Conservation (phyloP, 1,140 invertebrate genomes). For the Ylistrum balloti region DNA sequence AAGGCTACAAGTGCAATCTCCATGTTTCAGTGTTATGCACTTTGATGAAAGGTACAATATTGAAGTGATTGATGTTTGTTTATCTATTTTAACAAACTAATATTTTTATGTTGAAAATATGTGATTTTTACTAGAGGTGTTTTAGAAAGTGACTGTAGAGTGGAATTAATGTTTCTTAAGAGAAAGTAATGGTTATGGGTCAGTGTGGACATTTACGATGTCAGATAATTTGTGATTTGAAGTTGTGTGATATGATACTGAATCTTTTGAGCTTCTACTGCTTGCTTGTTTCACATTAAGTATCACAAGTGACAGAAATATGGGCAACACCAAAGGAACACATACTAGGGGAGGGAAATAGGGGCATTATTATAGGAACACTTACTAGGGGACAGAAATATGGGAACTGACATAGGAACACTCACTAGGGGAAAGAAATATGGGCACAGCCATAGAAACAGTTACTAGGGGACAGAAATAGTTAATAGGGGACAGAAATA, state of each 20-base stretch:
- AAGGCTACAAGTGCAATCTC: neutral
- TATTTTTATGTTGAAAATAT: neutral
- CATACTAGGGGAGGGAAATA: too few relatives aligned
- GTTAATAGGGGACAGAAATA: too few relatives aligned
- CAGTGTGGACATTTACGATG: neutral
- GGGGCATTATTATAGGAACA: too few relatives aligned
- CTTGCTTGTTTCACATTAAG: neutral
- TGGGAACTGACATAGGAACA: neutral
- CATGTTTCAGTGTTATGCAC: constrained; percentile 10
- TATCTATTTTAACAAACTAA: neutral
- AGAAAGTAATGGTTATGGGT: neutral
- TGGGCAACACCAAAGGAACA: too few relatives aligned
- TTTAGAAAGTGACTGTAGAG: neutral
- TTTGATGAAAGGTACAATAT: constrained; percentile 14
- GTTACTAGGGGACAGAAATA: too few relatives aligned
- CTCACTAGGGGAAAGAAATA: too few relatives aligned
- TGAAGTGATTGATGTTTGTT: neutral
- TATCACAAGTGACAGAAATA: too few relatives aligned
- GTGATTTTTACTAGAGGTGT: neutral
- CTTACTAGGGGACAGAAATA: too few relatives aligned
- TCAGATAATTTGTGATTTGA: neutral
- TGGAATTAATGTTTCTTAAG: neutral
- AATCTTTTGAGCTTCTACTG: neutral
- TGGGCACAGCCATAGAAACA: too few relatives aligned
- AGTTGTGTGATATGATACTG: neutral